Evolutionary conservation across 64 coral and sea anemone genomes (phyloP).

Genomic region (Montipora foliosa): DNA sequence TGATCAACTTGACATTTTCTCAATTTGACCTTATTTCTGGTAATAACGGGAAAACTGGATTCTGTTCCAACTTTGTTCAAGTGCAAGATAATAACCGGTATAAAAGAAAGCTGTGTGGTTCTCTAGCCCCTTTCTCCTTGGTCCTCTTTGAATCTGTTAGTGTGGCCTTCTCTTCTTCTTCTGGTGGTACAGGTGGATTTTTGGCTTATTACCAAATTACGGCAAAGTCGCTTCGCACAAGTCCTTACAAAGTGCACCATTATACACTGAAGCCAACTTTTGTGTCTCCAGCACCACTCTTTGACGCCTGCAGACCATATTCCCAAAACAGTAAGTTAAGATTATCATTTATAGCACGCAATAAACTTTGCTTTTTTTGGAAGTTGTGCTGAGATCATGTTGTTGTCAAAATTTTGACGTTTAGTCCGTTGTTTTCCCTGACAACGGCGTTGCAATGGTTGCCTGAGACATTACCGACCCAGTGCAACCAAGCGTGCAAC

Average conservation of each 20-base stretch:
- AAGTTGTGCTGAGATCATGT: too few species aligned
- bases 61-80: background rate
- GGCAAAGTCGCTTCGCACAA: background rate
- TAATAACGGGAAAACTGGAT: background rate
- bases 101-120: background rate
- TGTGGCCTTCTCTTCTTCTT: background rate
- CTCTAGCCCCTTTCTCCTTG: background rate
- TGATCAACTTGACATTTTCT: background rate
- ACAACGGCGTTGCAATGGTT: too few species aligned
- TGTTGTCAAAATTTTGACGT: too few species aligned
- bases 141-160: background rate
- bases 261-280: background rate
- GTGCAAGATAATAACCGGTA: background rate
- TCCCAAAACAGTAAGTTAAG: conserved; percentile 6
- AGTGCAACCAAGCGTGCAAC: too few species aligned
- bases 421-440: too few species aligned
- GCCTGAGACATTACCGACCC: too few species aligned
- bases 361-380: too few species aligned
- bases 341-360: too few species aligned
- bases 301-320: background rate
- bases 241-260: background rate
- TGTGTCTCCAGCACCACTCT: background rate
- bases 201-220: conserved; percentile 15
- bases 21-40: background rate
- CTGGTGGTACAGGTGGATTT: background rate